Evolutionary conservation across 2,888 invertebrate species (phyloP), one percentile per base, ranked within the genome.

Genomic region (Drosophila lutescens): DNA sequence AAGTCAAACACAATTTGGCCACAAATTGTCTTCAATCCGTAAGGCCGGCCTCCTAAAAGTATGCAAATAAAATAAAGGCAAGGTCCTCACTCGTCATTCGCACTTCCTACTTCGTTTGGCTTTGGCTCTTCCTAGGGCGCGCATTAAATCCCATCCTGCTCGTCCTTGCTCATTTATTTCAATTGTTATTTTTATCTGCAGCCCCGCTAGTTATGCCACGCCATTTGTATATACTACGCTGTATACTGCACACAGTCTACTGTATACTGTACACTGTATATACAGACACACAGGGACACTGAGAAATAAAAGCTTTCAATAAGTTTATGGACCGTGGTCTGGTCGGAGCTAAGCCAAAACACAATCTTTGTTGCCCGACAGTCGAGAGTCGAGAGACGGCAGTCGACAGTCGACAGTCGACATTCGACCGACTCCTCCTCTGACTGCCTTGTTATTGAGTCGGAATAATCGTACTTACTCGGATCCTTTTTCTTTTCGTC

Each of bases 101-200:
- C 15, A 13, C 34, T 43, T 41, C 17, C 41, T 17, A 17, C 34
- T 41, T 41, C 20, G 43, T 43, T 20, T 43, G 43, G 43, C 26
- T 36, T 2, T 30, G 30, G 36, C 44, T 30, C 26, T 26, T n/a
- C 23, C 47, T 23, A 13, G 15, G 47, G 13, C 38, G 12, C 47
- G 36, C 36, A 57, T 60, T 60, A 60, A 30, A 17, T 10, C 49
- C 56, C 43, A 51, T 40, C n/a, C 56, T 41, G 32, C 15, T 44
- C 38, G 46, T 47, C 51, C 47, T 55, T 79, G 84, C 80, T 88
- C 86, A 83, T 88, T 88, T 88, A 86, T 85, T 86, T 83, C 88
- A 88, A 88, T 88, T 88, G 88, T 88, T 86, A 85, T 79, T 84
- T 86, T 88, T 82, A 81, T 81, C 66, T 57, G 65, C 75, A 75